A percentile compares a stretch with the other conserved stretches of the same genome.
phyloP scores from a whole-genome alignment of 2,113 vertebrate species.

The Chaetops frenatus region DNA sequence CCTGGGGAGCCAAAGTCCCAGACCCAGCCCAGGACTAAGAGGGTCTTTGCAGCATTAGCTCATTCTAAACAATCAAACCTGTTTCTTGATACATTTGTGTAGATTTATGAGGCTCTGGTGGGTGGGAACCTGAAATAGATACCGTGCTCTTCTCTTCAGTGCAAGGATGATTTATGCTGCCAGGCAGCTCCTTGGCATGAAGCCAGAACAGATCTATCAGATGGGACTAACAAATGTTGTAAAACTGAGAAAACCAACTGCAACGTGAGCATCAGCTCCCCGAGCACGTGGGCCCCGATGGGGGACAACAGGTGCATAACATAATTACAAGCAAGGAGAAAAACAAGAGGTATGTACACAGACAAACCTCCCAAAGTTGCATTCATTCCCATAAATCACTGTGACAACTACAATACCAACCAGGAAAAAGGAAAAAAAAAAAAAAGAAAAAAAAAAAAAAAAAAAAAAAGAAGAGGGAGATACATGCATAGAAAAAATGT shows the following conservation, averaged over 20 bases:
- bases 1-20: neutral
- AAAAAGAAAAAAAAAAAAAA: too few relatives aligned
- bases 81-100: slow-evolving; percentile 8
- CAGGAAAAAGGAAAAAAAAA: neutral
- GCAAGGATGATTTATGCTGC: slow-evolving; percentile 49
- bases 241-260: slow-evolving; percentile 19
- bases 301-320: slow-evolving; percentile 36
- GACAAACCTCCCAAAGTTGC: neutral
- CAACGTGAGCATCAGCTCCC: neutral
- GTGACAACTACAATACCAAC: neutral
- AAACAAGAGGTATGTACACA: slow-evolving; percentile 5
- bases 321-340: neutral
- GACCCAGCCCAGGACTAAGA: neutral
- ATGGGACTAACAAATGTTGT: slow-evolving; percentile 3
- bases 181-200: neutral
- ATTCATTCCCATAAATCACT: slow-evolving; percentile 24
- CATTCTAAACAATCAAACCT: slow-evolving; percentile 35
- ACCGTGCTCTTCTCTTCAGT: neutral
- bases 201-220: slow-evolving; percentile 29
- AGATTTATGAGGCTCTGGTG: slow-evolving; percentile 51
- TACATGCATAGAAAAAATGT: neutral
- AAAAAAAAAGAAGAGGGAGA: neutral
- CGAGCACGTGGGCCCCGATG: neutral
- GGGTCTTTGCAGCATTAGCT: slow-evolving; percentile 29
- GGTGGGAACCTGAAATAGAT: slow-evolving; percentile 51